Evolutionary conservation across 2,113 vertebrate species (phyloP), one percentile per base, ranked within the genome.

Genomic region (Carassius auratus): DNA sequence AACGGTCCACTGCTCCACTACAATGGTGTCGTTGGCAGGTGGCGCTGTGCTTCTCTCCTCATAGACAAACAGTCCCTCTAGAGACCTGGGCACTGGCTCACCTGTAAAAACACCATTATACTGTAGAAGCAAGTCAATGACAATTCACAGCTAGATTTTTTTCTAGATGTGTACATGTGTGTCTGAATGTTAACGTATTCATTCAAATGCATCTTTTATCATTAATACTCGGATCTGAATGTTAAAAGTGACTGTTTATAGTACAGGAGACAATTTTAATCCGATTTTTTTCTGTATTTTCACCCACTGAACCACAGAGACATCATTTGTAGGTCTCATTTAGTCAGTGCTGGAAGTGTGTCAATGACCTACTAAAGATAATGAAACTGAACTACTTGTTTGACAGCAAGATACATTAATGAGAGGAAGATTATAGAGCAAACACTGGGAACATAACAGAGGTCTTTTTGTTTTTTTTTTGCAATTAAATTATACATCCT

Each of bases 1-100:
- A 86, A 98, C 94, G 0, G 97, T 99, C 97, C 97, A 99, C 92
- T 99, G 98, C 92, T 99, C 98, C 3, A 99, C 98, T 21, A 99
- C 96, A 50, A 99, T 98, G 79, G 97, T 96, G 92, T 99, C 98
- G 76, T 99, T 98, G 92, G 96, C 96, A 30, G 94, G 92, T 50
- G 94, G 86, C 6, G 92, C 89, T 3, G 92, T 91, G 90, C 91
- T 94, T 79, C 94, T 95, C 92, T 99, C 98, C 92, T 99, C 98
- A 0, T 97, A 99, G 87, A 99, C 95, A 88, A 99, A 98, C 91
- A 99, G 90, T 7, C 98, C 98, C 89, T 99, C 98, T 92, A 99
- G 94, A 48, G 97, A 97, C 85, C 96, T 95, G 57, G 97, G 96
- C 74, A 95, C 92, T 19, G 96, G 94, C 84, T 99, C 98, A 0